Evolutionary conservation across 2,113 vertebrate species (phyloP).

Genomic region (Lasiurus cinereus): DNA sequence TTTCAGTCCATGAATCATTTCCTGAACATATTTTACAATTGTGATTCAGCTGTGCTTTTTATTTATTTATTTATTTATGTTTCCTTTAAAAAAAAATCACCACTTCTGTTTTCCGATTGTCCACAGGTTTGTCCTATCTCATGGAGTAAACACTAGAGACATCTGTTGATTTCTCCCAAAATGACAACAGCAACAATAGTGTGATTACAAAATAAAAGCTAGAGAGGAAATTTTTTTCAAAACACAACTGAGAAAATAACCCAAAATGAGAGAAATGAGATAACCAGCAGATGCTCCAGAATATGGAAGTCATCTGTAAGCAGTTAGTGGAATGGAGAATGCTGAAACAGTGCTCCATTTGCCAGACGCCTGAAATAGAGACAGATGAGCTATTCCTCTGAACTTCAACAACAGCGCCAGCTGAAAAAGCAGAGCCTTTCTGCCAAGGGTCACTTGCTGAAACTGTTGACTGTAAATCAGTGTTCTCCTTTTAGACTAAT

Average conservation of each 20-base stretch:
- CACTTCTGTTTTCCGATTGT: slow-evolving; percentile 74
- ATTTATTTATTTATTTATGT: neutral
- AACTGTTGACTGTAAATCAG: slow-evolving; percentile 83
- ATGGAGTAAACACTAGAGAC: slow-evolving; percentile 53
- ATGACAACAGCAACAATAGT: slow-evolving; percentile 61
- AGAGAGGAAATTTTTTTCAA: slow-evolving; percentile 65
- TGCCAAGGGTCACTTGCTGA: slow-evolving; percentile 83
- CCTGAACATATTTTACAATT: slow-evolving; percentile 73
- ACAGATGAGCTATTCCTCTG: slow-evolving; percentile 84
- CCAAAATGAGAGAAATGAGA: slow-evolving; percentile 79
- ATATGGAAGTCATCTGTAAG: slow-evolving; percentile 85
- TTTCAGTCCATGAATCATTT: slow-evolving; percentile 77
- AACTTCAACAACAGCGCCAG: slow-evolving; percentile 83
- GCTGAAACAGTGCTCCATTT: slow-evolving; percentile 82
- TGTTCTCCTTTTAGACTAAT: slow-evolving; percentile 65
- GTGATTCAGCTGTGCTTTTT: slow-evolving; percentile 68
- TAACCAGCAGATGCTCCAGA: slow-evolving; percentile 84
- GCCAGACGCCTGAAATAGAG: slow-evolving; percentile 85
- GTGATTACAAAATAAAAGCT: slow-evolving; percentile 71
- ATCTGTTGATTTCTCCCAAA: slow-evolving; percentile 69
- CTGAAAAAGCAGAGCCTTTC: slow-evolving; percentile 86
- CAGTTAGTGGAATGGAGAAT: slow-evolving; percentile 80
- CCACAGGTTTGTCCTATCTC: slow-evolving; percentile 67
- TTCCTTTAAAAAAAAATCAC: slow-evolving; percentile 4
- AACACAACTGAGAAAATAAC: slow-evolving; percentile 76